These are phyloP conservation scores for Caenorhabditis sulstoni DNA, from an alignment of 2,888 invertebrate genomes.

Conservation along the genomic window DNA sequence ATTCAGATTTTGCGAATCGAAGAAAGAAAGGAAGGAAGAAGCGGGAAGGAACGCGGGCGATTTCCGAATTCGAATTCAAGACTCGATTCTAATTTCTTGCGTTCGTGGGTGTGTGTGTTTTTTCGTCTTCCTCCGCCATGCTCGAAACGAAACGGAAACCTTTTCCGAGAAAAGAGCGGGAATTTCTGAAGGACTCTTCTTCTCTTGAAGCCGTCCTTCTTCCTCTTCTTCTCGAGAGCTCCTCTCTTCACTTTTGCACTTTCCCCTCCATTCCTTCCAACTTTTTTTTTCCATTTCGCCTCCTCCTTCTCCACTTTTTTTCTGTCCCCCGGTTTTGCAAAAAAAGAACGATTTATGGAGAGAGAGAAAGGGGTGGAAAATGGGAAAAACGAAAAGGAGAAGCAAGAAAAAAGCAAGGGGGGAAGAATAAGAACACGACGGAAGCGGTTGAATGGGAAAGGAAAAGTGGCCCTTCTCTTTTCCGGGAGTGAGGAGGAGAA, in stretches of 20 bases:
- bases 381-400: constrained; percentile 5
- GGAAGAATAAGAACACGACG: not conserved
- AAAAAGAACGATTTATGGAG: constrained; percentile 1
- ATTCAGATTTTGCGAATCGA: too few relatives aligned
- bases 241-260: constrained; percentile 16
- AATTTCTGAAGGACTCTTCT: too few relatives aligned
- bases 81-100: too few relatives aligned
- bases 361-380: not conserved
- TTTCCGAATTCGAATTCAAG: too few relatives aligned
- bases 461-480: not conserved
- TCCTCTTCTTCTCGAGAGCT: not conserved
- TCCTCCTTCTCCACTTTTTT: not conserved
- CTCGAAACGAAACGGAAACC: too few relatives aligned
- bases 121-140: too few relatives aligned
- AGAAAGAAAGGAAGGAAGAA: not conserved
- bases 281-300: constrained; percentile 1
- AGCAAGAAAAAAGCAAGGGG: not conserved
- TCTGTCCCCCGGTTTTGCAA: not conserved
- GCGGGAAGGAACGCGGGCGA: not conserved
- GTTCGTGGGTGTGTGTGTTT: too few relatives aligned
- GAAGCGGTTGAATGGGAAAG: not conserved
- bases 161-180: too few relatives aligned
- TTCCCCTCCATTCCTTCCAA: not conserved
- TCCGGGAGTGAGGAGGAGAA: too few relatives aligned
- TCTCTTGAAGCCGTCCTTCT: not conserved